phyloP scores from a whole-genome alignment of 2,797 vertebrate genomes.

The Spatula clypeata region DNA sequence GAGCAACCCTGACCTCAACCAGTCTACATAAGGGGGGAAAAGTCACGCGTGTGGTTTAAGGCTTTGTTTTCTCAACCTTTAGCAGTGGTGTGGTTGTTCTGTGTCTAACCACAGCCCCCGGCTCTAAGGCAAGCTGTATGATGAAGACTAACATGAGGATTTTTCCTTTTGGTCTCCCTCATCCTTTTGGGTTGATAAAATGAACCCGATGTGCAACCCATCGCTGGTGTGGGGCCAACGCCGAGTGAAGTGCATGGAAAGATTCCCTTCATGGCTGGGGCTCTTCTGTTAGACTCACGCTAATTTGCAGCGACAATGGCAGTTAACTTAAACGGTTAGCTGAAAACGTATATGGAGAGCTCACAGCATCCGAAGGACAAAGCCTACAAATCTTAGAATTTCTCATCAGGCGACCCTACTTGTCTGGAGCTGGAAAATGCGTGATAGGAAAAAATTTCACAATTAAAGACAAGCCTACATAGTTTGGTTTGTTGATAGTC shows the following conservation, averaged over 20 bases:
- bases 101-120: background rate
- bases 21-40: background rate
- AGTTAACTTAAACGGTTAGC: background rate
- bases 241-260: background rate
- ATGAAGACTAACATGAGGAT: background rate
- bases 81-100: background rate
- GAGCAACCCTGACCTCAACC: background rate
- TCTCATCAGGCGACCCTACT: background rate
- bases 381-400: background rate
- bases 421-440: background rate
- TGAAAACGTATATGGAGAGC: background rate
- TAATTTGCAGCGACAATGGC: background rate
- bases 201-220: rapidly evolving
- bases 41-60: background rate
- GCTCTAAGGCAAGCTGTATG: background rate
- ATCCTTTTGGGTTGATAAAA: background rate
- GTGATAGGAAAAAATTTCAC: conserved; percentile 7
- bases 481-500: conserved; percentile 59
- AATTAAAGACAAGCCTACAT: conserved; percentile 40
- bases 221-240: background rate
- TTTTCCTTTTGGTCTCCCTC: background rate
- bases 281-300: background rate
- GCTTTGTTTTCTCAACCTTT: conserved; percentile 54
- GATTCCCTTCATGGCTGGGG: background rate
- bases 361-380: background rate